A percentile compares a stretch with the other conserved stretches of the same genome.
Conservation (phyloP, 2,113 vertebrate species). For the Castor canadensis region DNA sequence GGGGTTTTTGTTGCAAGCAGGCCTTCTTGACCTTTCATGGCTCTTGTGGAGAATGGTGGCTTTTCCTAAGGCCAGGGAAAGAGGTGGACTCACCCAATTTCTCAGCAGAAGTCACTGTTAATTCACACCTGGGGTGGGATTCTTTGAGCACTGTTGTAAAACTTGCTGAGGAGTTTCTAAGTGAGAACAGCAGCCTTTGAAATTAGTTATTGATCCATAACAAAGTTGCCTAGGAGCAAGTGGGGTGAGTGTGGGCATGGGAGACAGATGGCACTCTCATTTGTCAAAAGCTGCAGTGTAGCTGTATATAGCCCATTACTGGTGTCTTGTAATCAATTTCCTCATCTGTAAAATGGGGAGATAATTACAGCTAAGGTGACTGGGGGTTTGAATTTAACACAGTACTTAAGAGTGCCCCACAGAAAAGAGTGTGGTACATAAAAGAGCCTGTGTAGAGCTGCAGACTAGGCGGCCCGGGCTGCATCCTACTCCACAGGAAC, state of each 20-base stretch:
- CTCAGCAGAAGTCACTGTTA: neutral
- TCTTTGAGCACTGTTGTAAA: neutral
- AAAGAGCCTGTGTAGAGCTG: neutral
- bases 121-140: neutral
- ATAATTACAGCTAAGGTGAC: neutral
- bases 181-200: neutral
- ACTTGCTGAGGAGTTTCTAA: neutral
- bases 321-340: neutral
- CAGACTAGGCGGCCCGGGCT: neutral
- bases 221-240: neutral
- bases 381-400: neutral
- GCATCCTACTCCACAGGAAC: neutral
- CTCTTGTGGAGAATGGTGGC: neutral
- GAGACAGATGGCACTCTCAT: neutral
- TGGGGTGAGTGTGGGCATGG: no score
- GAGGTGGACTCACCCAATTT: neutral
- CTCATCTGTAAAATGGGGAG: neutral
- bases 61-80: slow-evolving; percentile 10
- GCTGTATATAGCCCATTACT: neutral
- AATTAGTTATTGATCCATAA: neutral
- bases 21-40: slow-evolving; percentile 38
- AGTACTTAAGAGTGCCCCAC: neutral
- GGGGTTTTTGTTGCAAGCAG: neutral
- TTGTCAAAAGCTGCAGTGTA: neutral
- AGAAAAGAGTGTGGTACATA: fast-evolving